Evolutionary conservation across 2,888 invertebrate species (phyloP).

Genomic region (Mechanitis messenoides): DNA sequence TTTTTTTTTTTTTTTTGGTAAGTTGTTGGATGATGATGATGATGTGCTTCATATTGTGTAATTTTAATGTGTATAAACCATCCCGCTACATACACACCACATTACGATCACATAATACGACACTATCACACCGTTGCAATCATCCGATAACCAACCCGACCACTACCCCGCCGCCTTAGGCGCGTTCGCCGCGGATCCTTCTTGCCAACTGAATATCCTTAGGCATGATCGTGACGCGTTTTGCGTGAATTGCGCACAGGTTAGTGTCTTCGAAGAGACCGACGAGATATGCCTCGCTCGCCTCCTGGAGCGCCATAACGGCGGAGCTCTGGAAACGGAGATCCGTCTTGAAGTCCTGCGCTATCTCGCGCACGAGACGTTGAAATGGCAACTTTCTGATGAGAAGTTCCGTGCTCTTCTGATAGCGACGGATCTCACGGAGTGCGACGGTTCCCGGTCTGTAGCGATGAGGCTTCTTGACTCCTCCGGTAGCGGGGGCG

Average conservation of each 20-base stretch:
- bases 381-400: slow-evolving; percentile 94
- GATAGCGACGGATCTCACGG: slow-evolving; percentile 82
- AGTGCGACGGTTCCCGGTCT: slow-evolving; percentile 82
- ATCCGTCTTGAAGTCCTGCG: slow-evolving; percentile 97
- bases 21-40: too few relatives aligned
- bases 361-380: slow-evolving; percentile 92
- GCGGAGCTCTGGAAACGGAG: slow-evolving; percentile 93
- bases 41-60: too few relatives aligned
- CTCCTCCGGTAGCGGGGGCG: slow-evolving; percentile 83
- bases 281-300: slow-evolving; percentile 92
- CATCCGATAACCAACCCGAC: too few relatives aligned
- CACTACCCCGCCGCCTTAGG: slow-evolving; percentile 73
- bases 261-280: slow-evolving; percentile 98
- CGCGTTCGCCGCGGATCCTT: slow-evolving; percentile 96
- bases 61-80: too few relatives aligned
- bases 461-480: slow-evolving; percentile 84
- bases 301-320: slow-evolving; percentile 95
- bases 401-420: slow-evolving; percentile 90
- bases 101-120: too few relatives aligned
- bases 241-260: slow-evolving; percentile 97
- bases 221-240: slow-evolving; percentile 98
- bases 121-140: too few relatives aligned
- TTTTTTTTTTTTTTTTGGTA: too few relatives aligned
- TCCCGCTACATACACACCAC: too few relatives aligned
- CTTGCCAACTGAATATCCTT: slow-evolving; percentile 97